These are phyloP conservation scores for Caenorhabditis briggsae DNA, from an alignment of 1,140 invertebrate species.

Conservation along the genomic window DNA sequence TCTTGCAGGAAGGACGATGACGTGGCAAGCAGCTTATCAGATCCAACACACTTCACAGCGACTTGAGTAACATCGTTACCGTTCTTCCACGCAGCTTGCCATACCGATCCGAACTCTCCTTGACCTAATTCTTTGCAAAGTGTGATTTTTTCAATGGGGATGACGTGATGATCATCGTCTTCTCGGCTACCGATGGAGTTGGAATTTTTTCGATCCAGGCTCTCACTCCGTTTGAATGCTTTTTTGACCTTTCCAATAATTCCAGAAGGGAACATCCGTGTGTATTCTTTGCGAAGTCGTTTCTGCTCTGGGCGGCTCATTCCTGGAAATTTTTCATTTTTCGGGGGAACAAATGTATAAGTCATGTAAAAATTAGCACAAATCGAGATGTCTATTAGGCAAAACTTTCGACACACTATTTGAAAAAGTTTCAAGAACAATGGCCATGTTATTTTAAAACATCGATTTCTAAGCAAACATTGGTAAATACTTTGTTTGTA, in stretches of 20 bases:
- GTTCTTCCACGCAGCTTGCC: conserved; percentile 97
- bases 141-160: conserved; percentile 89
- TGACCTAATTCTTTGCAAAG: conserved; percentile 93
- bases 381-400: background rate
- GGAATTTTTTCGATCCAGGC: conserved; percentile 78
- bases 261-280: conserved; percentile 89
- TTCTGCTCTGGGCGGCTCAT: conserved; percentile 95
- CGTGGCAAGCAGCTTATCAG: conserved; percentile 86
- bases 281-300: conserved; percentile 90
- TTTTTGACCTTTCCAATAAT: conserved; percentile 89
- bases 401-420: too few species aligned
- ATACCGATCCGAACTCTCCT: conserved; percentile 96
- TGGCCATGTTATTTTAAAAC: too few species aligned
- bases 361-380: background rate
- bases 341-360: too few species aligned
- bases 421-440: too few species aligned
- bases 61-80: conserved; percentile 85
- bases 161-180: conserved; percentile 91
- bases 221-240: conserved; percentile 67
- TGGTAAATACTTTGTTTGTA: background rate
- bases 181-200: conserved; percentile 78
- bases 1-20: conserved; percentile 97
- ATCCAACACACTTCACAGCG: conserved; percentile 93
- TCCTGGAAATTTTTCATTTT: background rate
- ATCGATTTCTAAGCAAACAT: background rate